Conservation (phyloP, 2,113 vertebrate species). For the Cavia porcellus region DNA sequence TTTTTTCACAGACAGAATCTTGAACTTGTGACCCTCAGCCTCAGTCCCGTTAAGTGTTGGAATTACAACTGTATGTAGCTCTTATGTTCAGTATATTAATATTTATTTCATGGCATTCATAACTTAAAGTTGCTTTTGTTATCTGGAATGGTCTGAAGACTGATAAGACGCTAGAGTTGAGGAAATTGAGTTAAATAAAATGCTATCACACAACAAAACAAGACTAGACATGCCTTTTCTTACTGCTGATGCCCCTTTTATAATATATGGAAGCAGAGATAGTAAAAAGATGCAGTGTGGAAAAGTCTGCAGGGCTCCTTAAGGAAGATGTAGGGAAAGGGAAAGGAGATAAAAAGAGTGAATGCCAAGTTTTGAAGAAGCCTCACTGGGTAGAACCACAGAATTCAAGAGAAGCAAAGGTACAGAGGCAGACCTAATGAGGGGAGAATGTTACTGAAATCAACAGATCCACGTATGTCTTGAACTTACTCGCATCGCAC, state of each 20-base stretch:
- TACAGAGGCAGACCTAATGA: background rate
- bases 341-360: background rate
- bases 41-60: background rate
- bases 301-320: background rate
- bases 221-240: background rate
- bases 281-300: background rate
- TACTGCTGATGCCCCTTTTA: background rate
- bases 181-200: background rate
- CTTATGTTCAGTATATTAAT: background rate
- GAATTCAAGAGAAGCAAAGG: background rate
- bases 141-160: background rate
- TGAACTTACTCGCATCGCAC: slow-evolving; percentile 55
- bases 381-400: background rate
- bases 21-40: background rate
- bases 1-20: background rate
- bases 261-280: background rate
- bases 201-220: background rate
- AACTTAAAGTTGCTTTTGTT: background rate
- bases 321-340: background rate
- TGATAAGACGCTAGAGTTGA: background rate
- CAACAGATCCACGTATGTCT: background rate
- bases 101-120: background rate
- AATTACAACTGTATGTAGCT: background rate
- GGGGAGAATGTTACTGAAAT: background rate
- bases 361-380: background rate